Conservation (phyloP, 92 coral and sea anemone genomes). For the Diadumene lineata region DNA sequence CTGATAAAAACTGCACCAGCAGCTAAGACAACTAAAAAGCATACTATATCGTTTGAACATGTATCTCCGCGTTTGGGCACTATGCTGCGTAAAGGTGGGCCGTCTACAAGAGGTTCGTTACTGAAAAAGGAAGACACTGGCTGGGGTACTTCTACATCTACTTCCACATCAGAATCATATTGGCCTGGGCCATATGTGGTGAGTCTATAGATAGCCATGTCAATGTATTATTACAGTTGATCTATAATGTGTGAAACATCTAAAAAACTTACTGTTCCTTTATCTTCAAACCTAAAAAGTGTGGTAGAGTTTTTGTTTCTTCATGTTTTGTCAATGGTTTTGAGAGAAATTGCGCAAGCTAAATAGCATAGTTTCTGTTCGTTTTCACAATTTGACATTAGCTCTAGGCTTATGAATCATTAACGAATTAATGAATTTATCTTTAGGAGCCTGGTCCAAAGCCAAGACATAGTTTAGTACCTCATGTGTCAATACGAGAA, state of each 20-base stretch:
- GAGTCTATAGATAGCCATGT: background rate
- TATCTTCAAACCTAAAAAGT: too few species aligned
- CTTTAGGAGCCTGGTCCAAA: slow-evolving; percentile 37
- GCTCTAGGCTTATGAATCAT: too few species aligned
- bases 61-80: slow-evolving; percentile 23
- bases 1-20: slow-evolving; percentile 15
- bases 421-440: too few species aligned
- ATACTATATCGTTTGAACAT: background rate
- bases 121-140: background rate
- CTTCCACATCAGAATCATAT: slow-evolving; percentile 33
- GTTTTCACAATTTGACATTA: too few species aligned
- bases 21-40: slow-evolving; percentile 13
- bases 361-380: too few species aligned
- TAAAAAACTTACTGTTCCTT: too few species aligned
- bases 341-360: too few species aligned
- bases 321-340: too few species aligned
- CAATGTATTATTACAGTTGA: background rate
- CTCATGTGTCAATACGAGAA: slow-evolving; percentile 1
- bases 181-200: slow-evolving; percentile 41
- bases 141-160: slow-evolving; percentile 5
- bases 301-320: too few species aligned
- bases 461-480: slow-evolving; percentile 23
- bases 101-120: slow-evolving; percentile 6
- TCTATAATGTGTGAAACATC: too few species aligned
- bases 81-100: slow-evolving; percentile 18